Conservation (phyloP, 2,113 vertebrate genomes). For the Suricata suricatta region DNA sequence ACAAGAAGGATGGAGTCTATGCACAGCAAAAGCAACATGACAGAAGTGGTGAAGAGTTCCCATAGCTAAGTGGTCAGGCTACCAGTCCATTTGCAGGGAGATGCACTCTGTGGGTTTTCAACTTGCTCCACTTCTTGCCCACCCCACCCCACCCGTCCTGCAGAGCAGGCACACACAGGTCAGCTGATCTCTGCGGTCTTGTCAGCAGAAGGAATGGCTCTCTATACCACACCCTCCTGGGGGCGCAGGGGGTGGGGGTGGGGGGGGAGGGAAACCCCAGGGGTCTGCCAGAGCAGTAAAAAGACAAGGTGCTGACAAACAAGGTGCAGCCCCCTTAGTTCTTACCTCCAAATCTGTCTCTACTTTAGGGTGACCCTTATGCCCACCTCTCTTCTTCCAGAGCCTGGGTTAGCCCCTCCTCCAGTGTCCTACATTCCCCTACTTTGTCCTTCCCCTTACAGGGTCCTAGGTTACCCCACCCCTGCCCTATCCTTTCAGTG, state of each 20-base stretch:
- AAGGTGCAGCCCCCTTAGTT: neutral
- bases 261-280: neutral
- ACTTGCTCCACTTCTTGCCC: neutral
- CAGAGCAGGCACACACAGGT: neutral
- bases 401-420: neutral
- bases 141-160: neutral
- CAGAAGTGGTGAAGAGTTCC: neutral
- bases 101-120: neutral
- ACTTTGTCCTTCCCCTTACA: neutral
- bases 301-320: neutral
- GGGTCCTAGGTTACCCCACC: neutral
- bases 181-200: neutral
- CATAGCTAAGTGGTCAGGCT: too few species aligned
- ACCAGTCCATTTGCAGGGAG: neutral
- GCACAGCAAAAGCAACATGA: neutral
- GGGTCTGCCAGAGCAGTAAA: neutral
- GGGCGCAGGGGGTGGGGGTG: too few species aligned
- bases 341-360: neutral
- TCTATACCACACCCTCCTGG: neutral
- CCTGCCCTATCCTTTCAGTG: neutral
- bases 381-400: neutral
- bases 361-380: neutral
- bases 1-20: neutral
- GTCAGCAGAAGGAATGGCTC: neutral
- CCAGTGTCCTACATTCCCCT: neutral